Percentiles rank a stretch among this genome's conserved stretches.
Conservation (phyloP, 2,113 vertebrate genomes). For the Crotalus helleri region DNA sequence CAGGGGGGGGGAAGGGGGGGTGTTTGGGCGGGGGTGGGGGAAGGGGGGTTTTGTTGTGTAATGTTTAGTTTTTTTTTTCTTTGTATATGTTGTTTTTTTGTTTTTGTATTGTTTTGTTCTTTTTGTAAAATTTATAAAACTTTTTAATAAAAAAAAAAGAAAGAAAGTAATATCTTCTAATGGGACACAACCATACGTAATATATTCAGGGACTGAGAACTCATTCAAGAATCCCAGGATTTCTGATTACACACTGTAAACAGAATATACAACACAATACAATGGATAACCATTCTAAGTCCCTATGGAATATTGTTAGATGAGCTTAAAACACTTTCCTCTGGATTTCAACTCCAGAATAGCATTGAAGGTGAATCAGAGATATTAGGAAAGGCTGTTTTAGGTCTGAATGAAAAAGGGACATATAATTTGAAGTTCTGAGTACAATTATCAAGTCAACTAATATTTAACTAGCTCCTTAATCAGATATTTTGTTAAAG, state of each 20-base stretch:
- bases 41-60: no score
- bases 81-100: no score
- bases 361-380: background rate
- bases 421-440: background rate
- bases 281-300: background rate
- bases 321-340: background rate
- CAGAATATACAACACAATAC: background rate
- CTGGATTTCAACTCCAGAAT: background rate
- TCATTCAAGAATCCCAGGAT: background rate
- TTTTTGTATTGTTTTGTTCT: no score
- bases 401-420: background rate
- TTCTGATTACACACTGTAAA: background rate
- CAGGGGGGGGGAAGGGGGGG: no score
- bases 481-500: background rate
- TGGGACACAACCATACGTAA: background rate
- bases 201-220: background rate
- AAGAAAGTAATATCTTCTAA: constrained; percentile 4
- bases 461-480: background rate
- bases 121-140: no score
- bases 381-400: background rate
- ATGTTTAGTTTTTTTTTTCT: no score
- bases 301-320: background rate
- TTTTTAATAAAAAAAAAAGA: no score
- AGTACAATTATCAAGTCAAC: background rate
- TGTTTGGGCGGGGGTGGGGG: no score